Evolutionary conservation across 2,888 invertebrate genomes (phyloP).

Genomic region (Ischnura elegans): DNA sequence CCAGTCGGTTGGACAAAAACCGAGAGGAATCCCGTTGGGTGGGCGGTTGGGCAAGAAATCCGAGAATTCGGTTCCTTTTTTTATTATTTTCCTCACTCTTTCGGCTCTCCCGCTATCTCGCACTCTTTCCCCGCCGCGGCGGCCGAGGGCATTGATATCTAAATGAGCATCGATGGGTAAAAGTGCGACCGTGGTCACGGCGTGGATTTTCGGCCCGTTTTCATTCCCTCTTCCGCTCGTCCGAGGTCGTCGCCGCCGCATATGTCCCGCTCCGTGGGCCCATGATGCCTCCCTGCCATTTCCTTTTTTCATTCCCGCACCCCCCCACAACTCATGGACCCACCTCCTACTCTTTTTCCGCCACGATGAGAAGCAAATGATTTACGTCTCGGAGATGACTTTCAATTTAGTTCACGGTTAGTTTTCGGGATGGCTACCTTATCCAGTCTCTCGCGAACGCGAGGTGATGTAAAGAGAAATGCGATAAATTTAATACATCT

Average conservation of each 20-base stretch:
- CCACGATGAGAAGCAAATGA: not conserved
- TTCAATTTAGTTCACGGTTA: constrained; percentile 41
- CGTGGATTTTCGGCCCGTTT: constrained; percentile 27
- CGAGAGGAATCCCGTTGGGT: constrained; percentile 7
- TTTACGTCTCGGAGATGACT: not conserved
- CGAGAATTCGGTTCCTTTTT: constrained; percentile 15
- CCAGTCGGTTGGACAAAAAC: constrained; percentile 26
- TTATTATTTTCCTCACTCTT: too few relatives aligned
- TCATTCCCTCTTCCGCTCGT: constrained; percentile 28
- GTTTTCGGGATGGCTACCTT: constrained; percentile 20
- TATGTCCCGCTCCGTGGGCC: constrained; percentile 21
- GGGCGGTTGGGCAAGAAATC: not conserved
- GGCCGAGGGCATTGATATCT: constrained; percentile 55
- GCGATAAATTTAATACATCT: not conserved
- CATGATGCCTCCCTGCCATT: constrained; percentile 1
- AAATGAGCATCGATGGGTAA: constrained; percentile 54
- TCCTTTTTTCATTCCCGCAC: not conserved
- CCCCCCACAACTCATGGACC: not conserved
- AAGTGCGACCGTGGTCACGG: not conserved
- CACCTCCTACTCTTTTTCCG: not conserved
- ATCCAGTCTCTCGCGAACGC: constrained; percentile 24
- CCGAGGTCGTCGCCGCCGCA: not conserved
- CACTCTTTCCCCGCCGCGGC: not conserved
- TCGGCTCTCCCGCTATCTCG: not conserved
- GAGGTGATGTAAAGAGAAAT: not conserved